Base-by-base conservation (phyloP, 2,888 invertebrate species). In the Marronus borbonicus region DNA sequence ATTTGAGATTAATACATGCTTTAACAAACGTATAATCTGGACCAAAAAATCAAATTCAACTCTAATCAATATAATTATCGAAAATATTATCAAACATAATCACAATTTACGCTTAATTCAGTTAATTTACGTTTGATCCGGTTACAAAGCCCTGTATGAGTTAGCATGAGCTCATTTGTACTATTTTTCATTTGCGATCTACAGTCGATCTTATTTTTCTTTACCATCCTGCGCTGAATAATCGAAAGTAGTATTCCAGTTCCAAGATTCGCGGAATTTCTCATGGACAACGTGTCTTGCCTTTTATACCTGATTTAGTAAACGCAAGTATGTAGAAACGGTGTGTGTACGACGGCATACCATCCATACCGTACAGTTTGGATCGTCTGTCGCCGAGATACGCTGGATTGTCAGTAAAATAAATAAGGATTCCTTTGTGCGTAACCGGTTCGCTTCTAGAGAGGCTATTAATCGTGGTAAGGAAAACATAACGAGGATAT, bases 241-340 rank as follows among this genome's bases (percentile, higher is more conserved):
- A 74, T 74, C 52, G 76, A 76, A 68, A 68, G 55, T 66, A 76
- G 50, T 76, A 76, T 76, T 65, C 65, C 76, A 76, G 66, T 66
- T 76, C 39, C 24, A 65, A 55, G 52, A 44, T 76, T 76, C 76
- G 36, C 36, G 58, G 76, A 76, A 76, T 76, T 74, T 68, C 76
- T 76, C 76, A 68, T 28, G 76, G 76, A 76, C 76, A 76, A 52
- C 58, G 17, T 39, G 58, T 65, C 65, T 65, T 65, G 76, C 12
- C 68, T 58, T 17, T 72, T 28, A 60, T 72, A 60, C 60, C 39
- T 44, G 72, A 60, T 74, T 74, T 74, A 39, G 50, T 50, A 50
- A 52, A 68, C n/a, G 50, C 50, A 50, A 50, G 49, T 68, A 68
- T 20, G 55, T 20, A 58, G 50, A 50, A 68, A 68, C 68, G 20